Conservation (phyloP, 2,797 vertebrate genomes). For the Crotalus adamanteus region DNA sequence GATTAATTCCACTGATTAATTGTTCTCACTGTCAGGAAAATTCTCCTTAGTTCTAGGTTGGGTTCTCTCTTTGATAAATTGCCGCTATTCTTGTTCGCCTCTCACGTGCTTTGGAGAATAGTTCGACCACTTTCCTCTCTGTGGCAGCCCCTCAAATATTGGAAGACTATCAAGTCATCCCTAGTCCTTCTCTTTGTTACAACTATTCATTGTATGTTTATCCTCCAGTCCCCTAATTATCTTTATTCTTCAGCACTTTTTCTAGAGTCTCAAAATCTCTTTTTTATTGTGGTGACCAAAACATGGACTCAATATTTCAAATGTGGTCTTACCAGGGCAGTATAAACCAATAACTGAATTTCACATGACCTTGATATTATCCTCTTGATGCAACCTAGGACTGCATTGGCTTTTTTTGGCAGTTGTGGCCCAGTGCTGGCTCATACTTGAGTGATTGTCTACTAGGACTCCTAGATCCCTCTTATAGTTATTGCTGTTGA, state of each 20-base stretch:
- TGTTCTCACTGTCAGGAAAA: background rate
- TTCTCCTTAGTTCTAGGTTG: background rate
- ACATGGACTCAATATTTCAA: too few relatives aligned
- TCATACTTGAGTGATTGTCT: background rate
- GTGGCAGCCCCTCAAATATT: background rate
- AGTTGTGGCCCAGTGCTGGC: background rate
- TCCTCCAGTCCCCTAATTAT: too few relatives aligned
- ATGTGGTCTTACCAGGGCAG: background rate
- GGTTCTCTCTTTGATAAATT: background rate
- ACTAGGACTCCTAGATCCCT: background rate
- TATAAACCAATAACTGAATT: background rate
- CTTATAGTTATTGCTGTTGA: background rate
- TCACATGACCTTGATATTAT: background rate
- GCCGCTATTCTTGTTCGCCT: background rate
- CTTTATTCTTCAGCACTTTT: too few relatives aligned
- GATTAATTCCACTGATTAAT: background rate
- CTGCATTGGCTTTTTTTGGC: background rate
- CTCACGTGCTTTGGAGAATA: background rate
- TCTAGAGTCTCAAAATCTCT: too few relatives aligned
- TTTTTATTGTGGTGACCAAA: too few relatives aligned
- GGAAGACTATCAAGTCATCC: background rate
- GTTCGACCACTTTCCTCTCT: background rate
- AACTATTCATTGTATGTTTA: too few relatives aligned
- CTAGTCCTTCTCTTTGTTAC: background rate
- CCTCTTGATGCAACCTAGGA: background rate